phyloP scores from a whole-genome alignment of 64 coral and sea anemone genomes.

The Porites australiensis region DNA sequence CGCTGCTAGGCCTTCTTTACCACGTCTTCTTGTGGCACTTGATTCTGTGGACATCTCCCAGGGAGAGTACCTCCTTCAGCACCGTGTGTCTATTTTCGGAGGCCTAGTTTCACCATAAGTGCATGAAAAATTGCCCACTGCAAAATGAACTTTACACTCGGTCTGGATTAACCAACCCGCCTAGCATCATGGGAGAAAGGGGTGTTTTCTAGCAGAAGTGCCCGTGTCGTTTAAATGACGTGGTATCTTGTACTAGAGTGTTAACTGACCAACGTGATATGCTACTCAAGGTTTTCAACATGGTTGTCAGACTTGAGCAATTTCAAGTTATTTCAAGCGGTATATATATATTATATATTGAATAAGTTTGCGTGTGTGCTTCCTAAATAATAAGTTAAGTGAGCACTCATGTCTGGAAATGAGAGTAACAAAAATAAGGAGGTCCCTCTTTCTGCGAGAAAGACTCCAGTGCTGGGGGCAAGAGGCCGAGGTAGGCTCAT shows the following conservation, averaged over 20 bases:
- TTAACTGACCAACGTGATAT: neutral
- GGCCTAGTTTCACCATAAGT: constrained; percentile 21
- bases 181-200: neutral
- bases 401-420: constrained; percentile 10
- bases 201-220: neutral
- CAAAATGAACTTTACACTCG: constrained; percentile 15
- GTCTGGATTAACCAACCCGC: neutral
- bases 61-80: constrained; percentile 9
- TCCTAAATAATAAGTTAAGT: neutral
- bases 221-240: neutral
- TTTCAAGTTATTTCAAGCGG: neutral
- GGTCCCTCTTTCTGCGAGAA: neutral
- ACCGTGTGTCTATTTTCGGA: neutral
- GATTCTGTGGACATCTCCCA: constrained; percentile 37
- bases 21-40: constrained; percentile 45
- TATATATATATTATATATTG: no score
- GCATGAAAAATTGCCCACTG: neutral
- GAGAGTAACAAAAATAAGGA: neutral
- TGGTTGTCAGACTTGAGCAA: no score
- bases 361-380: neutral
- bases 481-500: neutral
- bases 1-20: constrained; percentile 13
- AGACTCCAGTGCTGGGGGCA: constrained; percentile 10
- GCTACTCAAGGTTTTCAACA: no score
- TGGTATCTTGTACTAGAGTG: neutral